Evolutionary conservation across 2,113 vertebrate species (phyloP).

Genomic region (Ascaphus truei): DNA sequence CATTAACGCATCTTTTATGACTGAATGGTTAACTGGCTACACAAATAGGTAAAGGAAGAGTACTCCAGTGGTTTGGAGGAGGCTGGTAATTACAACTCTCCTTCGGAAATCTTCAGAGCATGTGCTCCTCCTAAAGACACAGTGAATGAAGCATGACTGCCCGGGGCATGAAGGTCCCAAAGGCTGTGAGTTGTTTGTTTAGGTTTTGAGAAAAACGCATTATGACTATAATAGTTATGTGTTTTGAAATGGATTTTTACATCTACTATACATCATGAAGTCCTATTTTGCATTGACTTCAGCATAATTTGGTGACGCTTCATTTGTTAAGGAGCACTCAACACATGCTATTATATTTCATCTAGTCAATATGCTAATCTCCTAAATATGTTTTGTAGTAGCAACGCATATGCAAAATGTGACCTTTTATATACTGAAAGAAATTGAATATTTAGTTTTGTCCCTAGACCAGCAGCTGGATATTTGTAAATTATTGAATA

Average conservation of each 20-base stretch:
- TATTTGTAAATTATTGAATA: background rate
- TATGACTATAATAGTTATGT: conserved; percentile 24
- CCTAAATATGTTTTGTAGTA: background rate
- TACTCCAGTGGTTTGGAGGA: conserved; percentile 19
- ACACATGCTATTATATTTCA: conserved; percentile 23
- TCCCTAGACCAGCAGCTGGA: background rate
- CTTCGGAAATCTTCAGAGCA: conserved; percentile 12
- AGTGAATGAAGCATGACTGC: conserved; percentile 29
- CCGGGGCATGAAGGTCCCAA: background rate
- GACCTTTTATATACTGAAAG: background rate
- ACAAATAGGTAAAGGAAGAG: conserved; percentile 41
- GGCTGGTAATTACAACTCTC: conserved; percentile 37
- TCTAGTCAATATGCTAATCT: conserved; percentile 24
- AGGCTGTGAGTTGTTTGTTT: conserved; percentile 45
- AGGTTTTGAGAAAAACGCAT: conserved; percentile 38
- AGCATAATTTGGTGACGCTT: conserved; percentile 39
- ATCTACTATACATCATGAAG: background rate
- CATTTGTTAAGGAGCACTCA: conserved; percentile 45
- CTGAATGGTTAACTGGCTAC: conserved; percentile 46
- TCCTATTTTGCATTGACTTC: conserved; percentile 14
- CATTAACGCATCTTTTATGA: conserved; percentile 52
- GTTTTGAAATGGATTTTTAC: conserved; percentile 45
- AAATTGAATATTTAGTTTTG: background rate
- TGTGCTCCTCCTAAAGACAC: background rate
- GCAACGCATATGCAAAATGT: background rate